Conservation (phyloP, 2,797 vertebrate species). For the Galagoides demidoff region DNA sequence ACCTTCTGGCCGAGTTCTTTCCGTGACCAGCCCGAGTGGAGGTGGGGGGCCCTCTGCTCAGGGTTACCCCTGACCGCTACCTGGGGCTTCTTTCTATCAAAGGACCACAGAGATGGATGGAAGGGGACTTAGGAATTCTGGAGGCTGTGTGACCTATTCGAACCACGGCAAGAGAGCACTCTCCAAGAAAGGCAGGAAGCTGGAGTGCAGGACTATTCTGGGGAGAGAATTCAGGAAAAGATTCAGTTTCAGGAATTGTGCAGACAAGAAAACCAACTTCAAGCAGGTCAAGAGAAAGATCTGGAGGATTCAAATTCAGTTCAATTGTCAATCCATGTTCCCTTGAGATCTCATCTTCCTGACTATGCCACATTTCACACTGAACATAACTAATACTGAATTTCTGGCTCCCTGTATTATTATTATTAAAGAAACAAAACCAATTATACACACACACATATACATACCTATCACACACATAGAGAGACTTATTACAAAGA, state of each 20-base stretch:
- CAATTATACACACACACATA: background rate
- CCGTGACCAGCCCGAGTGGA: background rate
- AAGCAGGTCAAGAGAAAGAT: background rate
- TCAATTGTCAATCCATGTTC: background rate
- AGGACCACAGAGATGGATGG: background rate
- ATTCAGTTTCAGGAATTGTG: background rate
- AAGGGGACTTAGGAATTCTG: background rate
- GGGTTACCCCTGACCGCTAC: background rate
- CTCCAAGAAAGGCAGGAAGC: background rate
- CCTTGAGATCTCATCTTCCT: background rate
- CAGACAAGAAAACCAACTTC: background rate
- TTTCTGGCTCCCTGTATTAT: background rate
- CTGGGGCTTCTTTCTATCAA: background rate
- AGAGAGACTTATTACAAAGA: background rate
- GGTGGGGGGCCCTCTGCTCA: fast-evolving
- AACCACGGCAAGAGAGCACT: background rate
- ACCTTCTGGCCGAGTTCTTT: background rate
- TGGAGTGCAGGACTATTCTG: background rate
- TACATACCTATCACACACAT: background rate
- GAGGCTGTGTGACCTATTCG: background rate
- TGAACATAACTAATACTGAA: background rate
- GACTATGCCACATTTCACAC: background rate
- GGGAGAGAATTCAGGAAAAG: background rate
- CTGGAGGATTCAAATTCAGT: background rate
- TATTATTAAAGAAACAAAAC: background rate